phyloP scores from a whole-genome alignment of 2,888 invertebrate species.

The Drosophila histrio region DNA sequence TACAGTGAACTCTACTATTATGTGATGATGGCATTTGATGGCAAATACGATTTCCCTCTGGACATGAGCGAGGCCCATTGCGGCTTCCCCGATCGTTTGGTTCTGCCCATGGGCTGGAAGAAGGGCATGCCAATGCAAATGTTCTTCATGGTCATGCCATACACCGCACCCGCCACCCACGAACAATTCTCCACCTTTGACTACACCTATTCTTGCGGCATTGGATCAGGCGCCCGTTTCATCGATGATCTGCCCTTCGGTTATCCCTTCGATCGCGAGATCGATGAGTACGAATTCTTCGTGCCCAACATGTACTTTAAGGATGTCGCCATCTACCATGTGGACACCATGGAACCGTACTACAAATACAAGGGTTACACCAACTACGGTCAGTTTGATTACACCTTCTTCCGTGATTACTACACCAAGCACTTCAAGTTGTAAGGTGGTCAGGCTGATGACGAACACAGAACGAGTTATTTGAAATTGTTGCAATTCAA shows the following conservation, averaged over 20 bases:
- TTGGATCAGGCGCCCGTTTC: conserved; percentile 85
- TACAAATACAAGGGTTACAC: conserved; percentile 66
- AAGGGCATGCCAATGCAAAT: conserved; percentile 88
- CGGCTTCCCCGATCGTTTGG: conserved; percentile 87
- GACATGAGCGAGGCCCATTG: conserved; percentile 85
- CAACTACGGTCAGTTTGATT: conserved; percentile 76
- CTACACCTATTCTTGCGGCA: conserved; percentile 85
- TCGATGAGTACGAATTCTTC: conserved; percentile 86
- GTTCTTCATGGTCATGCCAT: conserved; percentile 86
- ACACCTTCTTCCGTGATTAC: conserved; percentile 69
- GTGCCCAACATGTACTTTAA: conserved; percentile 89
- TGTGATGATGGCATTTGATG: conserved; percentile 84
- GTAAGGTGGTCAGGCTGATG: conserved; percentile 25
- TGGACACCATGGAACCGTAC: conserved; percentile 83
- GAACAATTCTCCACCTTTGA: conserved; percentile 84
- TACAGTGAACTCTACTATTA: conserved; percentile 84
- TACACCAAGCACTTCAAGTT: conserved; percentile 68
- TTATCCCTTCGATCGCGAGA: conserved; percentile 90
- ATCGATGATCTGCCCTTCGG: conserved; percentile 88
- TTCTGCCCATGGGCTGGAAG: conserved; percentile 87
- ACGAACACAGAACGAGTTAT: conserved; percentile 17
- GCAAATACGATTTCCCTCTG: conserved; percentile 84
- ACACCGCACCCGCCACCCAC: conserved; percentile 67
- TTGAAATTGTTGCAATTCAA: conserved; percentile 9
- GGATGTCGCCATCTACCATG: conserved; percentile 88